phyloP scores from a whole-genome alignment of 2,113 vertebrate species.

The Istiophorus platypterus region DNA sequence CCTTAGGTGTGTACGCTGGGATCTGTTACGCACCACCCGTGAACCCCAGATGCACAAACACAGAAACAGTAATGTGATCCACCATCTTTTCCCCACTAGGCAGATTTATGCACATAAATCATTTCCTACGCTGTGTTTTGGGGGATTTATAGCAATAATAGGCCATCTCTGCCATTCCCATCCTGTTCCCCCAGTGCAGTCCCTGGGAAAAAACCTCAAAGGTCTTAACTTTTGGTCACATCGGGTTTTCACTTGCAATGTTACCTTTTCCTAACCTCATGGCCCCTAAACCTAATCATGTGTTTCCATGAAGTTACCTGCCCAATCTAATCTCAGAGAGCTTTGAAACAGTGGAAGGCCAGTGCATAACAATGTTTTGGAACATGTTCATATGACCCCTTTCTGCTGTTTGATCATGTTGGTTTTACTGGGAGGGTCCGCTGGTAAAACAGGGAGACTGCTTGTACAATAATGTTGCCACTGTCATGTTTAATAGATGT shows the following conservation, averaged over 20 bases:
- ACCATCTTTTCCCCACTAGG: slow-evolving; percentile 76
- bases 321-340: slow-evolving; percentile 66
- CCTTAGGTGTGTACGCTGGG: slow-evolving; percentile 78
- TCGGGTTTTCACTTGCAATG: slow-evolving; percentile 76
- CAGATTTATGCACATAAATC: slow-evolving; percentile 84
- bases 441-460: slow-evolving; percentile 73
- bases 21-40: slow-evolving; percentile 81
- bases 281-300: slow-evolving; percentile 75
- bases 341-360: slow-evolving; percentile 68
- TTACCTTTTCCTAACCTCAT: slow-evolving; percentile 79
- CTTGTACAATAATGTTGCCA: slow-evolving; percentile 77
- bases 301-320: slow-evolving; percentile 77
- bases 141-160: slow-evolving; percentile 84
- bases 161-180: slow-evolving; percentile 82
- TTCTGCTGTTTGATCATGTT: slow-evolving; percentile 78
- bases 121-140: slow-evolving; percentile 85
- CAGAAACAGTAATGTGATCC: slow-evolving; percentile 81
- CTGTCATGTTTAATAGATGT: slow-evolving; percentile 74
- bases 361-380: slow-evolving; percentile 73
- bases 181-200: slow-evolving; percentile 76
- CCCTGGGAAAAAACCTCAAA: slow-evolving; percentile 80
- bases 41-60: slow-evolving; percentile 84
- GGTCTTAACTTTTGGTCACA: slow-evolving; percentile 82
- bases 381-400: slow-evolving; percentile 71
- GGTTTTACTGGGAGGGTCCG: slow-evolving; percentile 79